Evolutionary conservation across 2,888 invertebrate genomes (phyloP), one percentile per base, ranked within the genome.

Genomic region (Ceratothoa steindachneri): DNA sequence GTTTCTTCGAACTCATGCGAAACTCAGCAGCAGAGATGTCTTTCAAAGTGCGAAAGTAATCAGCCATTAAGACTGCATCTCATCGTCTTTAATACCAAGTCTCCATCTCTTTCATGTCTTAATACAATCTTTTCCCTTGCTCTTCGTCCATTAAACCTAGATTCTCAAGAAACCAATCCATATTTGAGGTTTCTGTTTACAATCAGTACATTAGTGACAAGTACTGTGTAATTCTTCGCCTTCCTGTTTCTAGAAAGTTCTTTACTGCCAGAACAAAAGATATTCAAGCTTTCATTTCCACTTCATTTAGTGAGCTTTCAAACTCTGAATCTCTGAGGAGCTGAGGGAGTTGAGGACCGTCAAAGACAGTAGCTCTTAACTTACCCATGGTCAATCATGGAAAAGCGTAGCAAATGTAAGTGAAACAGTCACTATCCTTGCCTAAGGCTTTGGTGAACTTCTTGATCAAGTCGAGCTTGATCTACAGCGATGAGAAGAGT

Each of bases 361-460:
- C 73, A 73, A 74, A 73, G 27, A 73, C 64, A n/a, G 73, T 73
- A 65, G 73, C 73, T 74, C 65, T 73, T 41, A 74, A 66, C 64
- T 73, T 73, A 7, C 74, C 73, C 15, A 30, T 29, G 52, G 30
- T 70, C 27, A 73, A 30, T 73, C 73, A 73, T 29, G 64, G 51
- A 74, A 73, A 71, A 64, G 19, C 29, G 15, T 72, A 5, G 29
- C 71, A 68, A 29, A 74, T 27, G 68, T 80, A 75, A 22, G 65
- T 74, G 66, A 79, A 80, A 53, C 74, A 74, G n/a, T 70, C 67
- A 30, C 78, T 78, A 30, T 73, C 68, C 52, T 74, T 71, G 66
- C 60, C 41, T n/a, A 80, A 30, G 30, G 68, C 72, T 31, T 71
- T 70, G 12, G 22, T 30, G 31, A 70, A 70, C 70, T 71, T 30